Percentiles rank a stretch among this genome's conserved stretches.
These are phyloP conservation scores for Poecile montanus DNA, from an alignment of 2,797 vertebrate genomes.

Conservation along the genomic window DNA sequence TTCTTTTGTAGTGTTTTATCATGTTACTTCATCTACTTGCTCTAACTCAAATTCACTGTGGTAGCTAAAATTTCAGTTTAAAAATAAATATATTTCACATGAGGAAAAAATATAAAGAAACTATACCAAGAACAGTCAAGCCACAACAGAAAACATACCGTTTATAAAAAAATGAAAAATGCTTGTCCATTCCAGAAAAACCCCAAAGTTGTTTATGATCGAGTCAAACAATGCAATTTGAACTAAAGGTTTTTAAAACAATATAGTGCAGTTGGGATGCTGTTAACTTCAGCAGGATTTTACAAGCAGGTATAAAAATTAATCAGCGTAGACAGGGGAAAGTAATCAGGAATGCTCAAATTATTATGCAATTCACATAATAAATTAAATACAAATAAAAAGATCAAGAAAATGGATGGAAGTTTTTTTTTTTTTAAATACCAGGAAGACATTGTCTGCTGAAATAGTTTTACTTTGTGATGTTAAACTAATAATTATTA, in stretches of 20 bases:
- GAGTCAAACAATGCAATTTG: background rate
- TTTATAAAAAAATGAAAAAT: background rate
- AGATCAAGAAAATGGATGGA: background rate
- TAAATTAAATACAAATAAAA: background rate
- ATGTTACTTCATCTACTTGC: background rate
- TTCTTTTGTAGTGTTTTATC: background rate
- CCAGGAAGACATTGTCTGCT: background rate
- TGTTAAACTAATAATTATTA: background rate
- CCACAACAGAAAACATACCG: background rate
- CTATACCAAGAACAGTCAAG: background rate
- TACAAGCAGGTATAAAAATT: background rate
- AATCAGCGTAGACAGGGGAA: background rate
- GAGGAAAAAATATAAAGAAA: background rate
- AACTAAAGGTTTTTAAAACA: background rate
- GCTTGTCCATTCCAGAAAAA: background rate
- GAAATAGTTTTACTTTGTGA: background rate
- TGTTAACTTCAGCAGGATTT: background rate
- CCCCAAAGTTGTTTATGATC: background rate
- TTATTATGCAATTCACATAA: background rate
- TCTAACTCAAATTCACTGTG: background rate
- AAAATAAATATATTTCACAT: background rate
- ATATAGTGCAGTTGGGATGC: background rate
- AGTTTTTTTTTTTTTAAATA: background rate
- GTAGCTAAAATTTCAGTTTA: background rate
- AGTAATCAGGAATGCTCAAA: background rate